phyloP scores from a whole-genome alignment of 2,888 invertebrate species.

The Dryococelus australis region DNA sequence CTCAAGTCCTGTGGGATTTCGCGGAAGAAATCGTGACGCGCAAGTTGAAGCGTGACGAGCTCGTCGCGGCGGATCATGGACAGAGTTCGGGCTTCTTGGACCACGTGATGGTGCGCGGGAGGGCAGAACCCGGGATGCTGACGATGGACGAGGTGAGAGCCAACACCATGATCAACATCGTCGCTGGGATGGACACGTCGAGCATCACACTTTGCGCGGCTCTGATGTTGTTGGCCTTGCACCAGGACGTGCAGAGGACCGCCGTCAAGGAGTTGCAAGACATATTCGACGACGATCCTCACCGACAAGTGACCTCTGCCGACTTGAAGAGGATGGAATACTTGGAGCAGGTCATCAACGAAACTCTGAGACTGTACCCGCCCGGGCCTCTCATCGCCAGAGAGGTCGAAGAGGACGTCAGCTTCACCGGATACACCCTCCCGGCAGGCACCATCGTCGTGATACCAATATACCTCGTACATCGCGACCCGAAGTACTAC shows the following conservation, averaged over 20 bases:
- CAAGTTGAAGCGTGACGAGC: too few species aligned
- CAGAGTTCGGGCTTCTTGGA: neutral
- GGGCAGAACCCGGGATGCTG: neutral
- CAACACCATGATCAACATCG: neutral
- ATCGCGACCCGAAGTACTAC: neutral
- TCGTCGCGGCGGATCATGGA: neutral
- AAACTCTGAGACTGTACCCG: neutral
- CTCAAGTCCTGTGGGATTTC: neutral
- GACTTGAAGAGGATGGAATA: neutral
- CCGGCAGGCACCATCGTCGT: neutral
- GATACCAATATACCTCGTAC: neutral
- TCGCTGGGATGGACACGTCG: neutral
- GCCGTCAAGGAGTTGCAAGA: neutral
- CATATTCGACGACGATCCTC: neutral
- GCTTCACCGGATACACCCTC: neutral
- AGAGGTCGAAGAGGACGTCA: neutral
- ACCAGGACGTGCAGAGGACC: neutral
- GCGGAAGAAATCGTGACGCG: neutral
- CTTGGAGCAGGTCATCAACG: conserved; percentile 1
- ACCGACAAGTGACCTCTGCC: neutral
- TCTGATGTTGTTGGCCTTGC: neutral
- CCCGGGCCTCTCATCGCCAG: neutral
- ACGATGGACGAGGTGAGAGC: conserved; percentile 8
- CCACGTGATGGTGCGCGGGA: neutral
- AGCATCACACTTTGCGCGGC: neutral